Evolutionary conservation across 2,113 vertebrate genomes (phyloP), one percentile per base, ranked within the genome.

Genomic region (Crotalus tigris): DNA sequence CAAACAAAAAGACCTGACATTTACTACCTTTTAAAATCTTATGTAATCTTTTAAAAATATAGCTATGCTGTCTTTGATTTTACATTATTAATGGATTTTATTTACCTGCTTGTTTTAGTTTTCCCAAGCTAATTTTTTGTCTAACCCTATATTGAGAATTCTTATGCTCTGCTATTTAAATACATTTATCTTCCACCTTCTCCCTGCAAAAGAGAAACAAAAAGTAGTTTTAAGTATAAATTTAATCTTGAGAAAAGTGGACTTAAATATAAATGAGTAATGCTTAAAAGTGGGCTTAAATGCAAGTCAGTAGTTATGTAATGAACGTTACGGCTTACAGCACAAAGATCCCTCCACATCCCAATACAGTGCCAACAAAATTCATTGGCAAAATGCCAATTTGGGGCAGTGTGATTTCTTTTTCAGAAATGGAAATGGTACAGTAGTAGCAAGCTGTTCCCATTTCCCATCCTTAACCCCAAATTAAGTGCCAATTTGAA

Each of bases 11-110:
- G 24, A n/a, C 5, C 33, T 88, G 26, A 69, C 2, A 85, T 85
- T 89, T 89, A 89, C 49, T 92, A 39, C 39, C 15, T 55, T 92
- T 89, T 89, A 89, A 89, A 92, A 89, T 85, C 64, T 89, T 59
- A 26, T 15, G 89, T 49, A 46, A 87, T 75, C 33, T 92, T 92
- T 92, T 54, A 39, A 85, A 89, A 21, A 54, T 49, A 85, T 12
- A 51, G 17, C 61, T 57, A 44, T 53, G 19, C 85, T 44, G 1
- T n/a, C 64, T 24, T 75, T 33, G 10, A 55, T 24, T 85, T 58
- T 46, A 85, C 10, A 19, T 89, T 81, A 10, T 57, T 58, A 7
- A 19, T 33, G 3, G 10, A 46, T 29, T 51, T 89, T 55, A 89
- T 89, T 57, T 89, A 39, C 39, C 57, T 81, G 54, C 26, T 58